phyloP scores from a whole-genome alignment of 2,888 invertebrate species.

The Tenthredo notha region DNA sequence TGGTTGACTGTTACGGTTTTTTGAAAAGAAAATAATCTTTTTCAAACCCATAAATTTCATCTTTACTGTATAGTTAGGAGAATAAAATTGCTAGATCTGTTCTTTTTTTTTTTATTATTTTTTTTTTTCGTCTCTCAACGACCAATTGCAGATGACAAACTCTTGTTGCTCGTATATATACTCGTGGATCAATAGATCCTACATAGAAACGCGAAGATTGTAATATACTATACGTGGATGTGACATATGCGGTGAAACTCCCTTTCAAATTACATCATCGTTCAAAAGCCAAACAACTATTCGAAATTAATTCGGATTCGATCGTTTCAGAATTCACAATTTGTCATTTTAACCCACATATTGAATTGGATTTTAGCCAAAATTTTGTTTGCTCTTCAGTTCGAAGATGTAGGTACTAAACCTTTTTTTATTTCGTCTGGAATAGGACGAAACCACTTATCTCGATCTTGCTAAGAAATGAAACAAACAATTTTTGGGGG shows the following conservation, averaged over 20 bases:
- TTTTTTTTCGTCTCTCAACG: background rate
- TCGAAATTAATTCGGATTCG: background rate
- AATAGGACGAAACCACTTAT: background rate
- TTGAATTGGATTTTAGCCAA: background rate
- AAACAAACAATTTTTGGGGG: background rate
- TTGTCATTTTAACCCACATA: slow-evolving; percentile 22
- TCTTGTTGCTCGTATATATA: background rate
- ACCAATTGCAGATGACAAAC: slow-evolving; percentile 24
- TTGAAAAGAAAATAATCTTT: slow-evolving; percentile 7
- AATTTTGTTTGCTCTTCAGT: background rate
- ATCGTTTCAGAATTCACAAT: background rate
- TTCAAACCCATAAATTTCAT: slow-evolving; percentile 7
- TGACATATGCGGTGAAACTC: background rate
- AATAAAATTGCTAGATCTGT: slow-evolving; percentile 8
- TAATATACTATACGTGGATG: background rate
- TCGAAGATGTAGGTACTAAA: background rate
- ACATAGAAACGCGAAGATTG: background rate
- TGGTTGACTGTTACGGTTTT: slow-evolving; percentile 15
- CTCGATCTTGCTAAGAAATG: background rate
- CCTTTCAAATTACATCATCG: background rate
- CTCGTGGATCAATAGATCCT: background rate
- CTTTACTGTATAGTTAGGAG: background rate
- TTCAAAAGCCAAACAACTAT: background rate
- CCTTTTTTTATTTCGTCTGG: background rate
- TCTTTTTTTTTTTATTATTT: background rate